phyloP scores from a whole-genome alignment of 2,888 invertebrate species.

The Prionchulus punctatus region DNA sequence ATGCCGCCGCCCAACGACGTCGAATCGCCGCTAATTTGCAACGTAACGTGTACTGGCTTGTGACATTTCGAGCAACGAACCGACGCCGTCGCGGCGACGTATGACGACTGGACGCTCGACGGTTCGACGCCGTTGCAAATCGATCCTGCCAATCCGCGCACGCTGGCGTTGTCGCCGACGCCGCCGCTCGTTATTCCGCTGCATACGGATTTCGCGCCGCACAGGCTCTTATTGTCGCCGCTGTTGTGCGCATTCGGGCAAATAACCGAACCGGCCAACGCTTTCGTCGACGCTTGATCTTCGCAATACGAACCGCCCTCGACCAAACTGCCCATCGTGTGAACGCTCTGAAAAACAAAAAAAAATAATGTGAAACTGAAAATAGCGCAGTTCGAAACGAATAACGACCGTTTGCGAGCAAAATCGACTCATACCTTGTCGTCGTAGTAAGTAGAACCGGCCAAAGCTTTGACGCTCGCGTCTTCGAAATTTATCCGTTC shows the following conservation, averaged over 20 bases:
- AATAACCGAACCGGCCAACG: constrained; percentile 11
- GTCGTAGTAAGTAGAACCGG: constrained; percentile 46
- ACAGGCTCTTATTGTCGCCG: constrained; percentile 5
- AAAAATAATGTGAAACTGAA: neutral
- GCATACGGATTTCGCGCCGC: neutral
- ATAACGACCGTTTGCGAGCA: neutral
- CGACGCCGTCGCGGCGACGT: neutral
- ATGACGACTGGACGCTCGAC: neutral
- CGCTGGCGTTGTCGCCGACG: neutral
- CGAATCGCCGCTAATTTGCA: constrained; percentile 20
- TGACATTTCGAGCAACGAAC: neutral
- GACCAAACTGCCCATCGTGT: constrained; percentile 21
- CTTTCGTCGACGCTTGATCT: constrained; percentile 19
- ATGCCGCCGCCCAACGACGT: constrained; percentile 10
- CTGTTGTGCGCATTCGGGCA: neutral
- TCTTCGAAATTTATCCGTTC: constrained; percentile 26
- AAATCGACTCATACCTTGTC: constrained; percentile 19
- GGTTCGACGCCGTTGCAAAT: neutral
- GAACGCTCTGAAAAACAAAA: constrained; percentile 19
- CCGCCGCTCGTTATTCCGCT: too few species aligned
- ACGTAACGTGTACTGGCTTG: neutral
- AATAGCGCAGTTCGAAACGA: neutral
- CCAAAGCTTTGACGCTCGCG: constrained; percentile 57
- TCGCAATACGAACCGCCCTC: constrained; percentile 19
- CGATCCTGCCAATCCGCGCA: neutral